Evolutionary conservation across 2,797 vertebrate species (phyloP), one percentile per base, ranked within the genome.

Genomic region (Phataginus tetradactyla): DNA sequence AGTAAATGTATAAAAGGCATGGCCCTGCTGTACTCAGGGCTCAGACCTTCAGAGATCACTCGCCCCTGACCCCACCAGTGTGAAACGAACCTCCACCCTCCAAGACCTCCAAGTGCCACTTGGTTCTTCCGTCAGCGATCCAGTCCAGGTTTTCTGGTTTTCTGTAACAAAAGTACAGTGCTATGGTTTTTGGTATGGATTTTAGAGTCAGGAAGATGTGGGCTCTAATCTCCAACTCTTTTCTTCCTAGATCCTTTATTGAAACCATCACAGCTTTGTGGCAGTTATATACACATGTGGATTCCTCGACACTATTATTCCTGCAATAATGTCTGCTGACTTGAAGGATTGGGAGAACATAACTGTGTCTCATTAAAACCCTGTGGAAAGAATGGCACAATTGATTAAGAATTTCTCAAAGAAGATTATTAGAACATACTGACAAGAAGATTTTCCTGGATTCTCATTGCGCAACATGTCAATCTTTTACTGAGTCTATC

Each of bases 371-470:
- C 80, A 85, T 90, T 96, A 93, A 66, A 96, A 78, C 53, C 32
- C 21, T 94, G 42, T 64, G 29, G 87, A 81, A 96, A 93, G 55
- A 27, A 88, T 68, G 15, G 87, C 93, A 7, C 55, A 86, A 68
- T 78, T 94, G 80, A 92, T 95, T 95, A 93, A 86, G 79, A 96
- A 63, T 53, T 25, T 74, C n/a, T 83, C 81, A 85, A 57, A 95
- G 86, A 94, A 97, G 91, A 90, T 93, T 92, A 92, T n/a, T 84
- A 32, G 63, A 94, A 81, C 94, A 74, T 42, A 53, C 81, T 17
- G 39, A 81, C 66, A 78, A 57, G 37, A 89, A 86, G 84, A 84
- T 21, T 79, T 93, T 91, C 55, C 55, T 78, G 74, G 45, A 78
- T 45, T 87, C 45, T 59, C 32, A 78, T n/a, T 49, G 71, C 3